Base-by-base conservation (phyloP, 2,888 invertebrate genomes). In the Loripinus fragilis region DNA sequence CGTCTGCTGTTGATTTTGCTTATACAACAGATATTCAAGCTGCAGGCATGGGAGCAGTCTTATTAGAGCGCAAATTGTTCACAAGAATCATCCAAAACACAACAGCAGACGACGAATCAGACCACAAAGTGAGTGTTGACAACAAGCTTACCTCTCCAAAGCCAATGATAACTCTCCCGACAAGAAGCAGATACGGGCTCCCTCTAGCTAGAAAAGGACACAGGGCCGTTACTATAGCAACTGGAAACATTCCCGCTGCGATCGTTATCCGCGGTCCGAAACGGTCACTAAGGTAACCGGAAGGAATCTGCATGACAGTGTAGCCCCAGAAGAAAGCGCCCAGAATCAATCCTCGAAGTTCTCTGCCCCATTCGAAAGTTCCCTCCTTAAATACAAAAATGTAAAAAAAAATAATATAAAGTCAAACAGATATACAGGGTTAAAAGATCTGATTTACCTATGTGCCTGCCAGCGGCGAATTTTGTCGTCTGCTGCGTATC, bases 271-370 rank as follows among this genome's bases (percentile, higher is more conserved):
- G 76, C n/a, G 89, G 85, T 2, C 90, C 90, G 69, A 87, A 88
- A 15, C 85, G 66, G 70, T 90, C 89, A 38, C 86, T 86, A 7
- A 90, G 78, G 67, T 85, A 81, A 0, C 90, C 90, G 2, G 88
- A 89, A 0, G 90, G 90, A 33, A 90, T 80, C 76, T 90, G 90
- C 80, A 90, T 85, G 5, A 86, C 75, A 2, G 90, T 87, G 78
- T 90, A 90, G 2, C 90, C 90, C 90, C 89, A 90, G 86, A 90
- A 90, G 71, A 90, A 90, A 2, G 89, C 87, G 0, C 90, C 90
- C 2, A 90, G 86, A 71, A 90, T 85, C 2, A 90, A 72, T 2
- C 90, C 90, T 55, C 86, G 86, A 7, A 88, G 76, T 45, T 81
- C 65, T 73, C 89, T 89, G 66, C 76, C 78, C 89, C 89, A 90